A percentile compares a stretch with the other conserved stretches of the same genome.
Conservation (phyloP, 2,113 vertebrate genomes). For the Mustela lutreola region DNA sequence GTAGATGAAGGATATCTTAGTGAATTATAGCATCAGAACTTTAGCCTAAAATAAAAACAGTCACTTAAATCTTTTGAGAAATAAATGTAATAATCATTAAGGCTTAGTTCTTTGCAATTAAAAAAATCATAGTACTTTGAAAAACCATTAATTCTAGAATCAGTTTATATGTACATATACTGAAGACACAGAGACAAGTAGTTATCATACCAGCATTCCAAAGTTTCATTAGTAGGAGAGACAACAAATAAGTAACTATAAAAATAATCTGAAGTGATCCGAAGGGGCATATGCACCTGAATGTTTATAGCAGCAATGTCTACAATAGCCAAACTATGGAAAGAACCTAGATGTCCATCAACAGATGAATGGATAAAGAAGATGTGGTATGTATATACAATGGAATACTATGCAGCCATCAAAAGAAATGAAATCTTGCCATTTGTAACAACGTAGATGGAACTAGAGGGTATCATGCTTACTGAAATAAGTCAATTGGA, state of each 20-base stretch:
- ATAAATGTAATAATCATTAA: constrained; percentile 76
- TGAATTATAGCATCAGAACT: constrained; percentile 72
- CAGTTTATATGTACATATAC: not conserved
- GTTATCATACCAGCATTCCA: no score
- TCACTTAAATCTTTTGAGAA: constrained; percentile 57
- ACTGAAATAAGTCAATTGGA: no score
- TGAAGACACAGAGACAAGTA: not conserved
- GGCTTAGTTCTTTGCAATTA: constrained; percentile 27
- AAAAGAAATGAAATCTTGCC: no score
- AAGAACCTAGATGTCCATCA: no score
- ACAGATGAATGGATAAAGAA: no score
- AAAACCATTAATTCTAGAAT: not conserved
- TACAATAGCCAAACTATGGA: no score
- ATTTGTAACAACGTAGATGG: no score
- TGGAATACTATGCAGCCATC: no score
- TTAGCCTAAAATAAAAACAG: constrained; percentile 72
- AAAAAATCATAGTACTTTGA: not conserved
- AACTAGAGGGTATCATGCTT: no score
- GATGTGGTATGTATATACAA: no score
- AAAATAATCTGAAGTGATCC: not conserved
- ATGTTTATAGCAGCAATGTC: no score
- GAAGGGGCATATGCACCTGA: no score
- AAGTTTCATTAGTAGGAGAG: not conserved
- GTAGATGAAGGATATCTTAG: constrained; percentile 56
- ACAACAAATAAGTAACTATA: not conserved